A percentile compares a stretch with the other conserved stretches of the same genome.
These are phyloP conservation scores for Choreutis nemorana DNA, from an alignment of 2,888 invertebrate species.

Conservation along the genomic window DNA sequence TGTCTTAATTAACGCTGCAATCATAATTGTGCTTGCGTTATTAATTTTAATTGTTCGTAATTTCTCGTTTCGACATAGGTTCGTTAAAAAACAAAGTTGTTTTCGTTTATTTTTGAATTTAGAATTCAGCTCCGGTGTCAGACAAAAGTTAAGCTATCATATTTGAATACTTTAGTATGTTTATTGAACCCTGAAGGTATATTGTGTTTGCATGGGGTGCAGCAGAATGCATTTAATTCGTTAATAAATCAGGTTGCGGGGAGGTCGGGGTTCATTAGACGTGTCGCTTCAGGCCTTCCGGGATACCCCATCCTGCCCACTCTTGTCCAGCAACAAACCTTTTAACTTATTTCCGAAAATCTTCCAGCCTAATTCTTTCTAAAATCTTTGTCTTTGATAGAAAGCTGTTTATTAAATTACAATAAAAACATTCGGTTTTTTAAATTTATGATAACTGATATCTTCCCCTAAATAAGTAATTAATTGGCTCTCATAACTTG, in stretches of 20 bases:
- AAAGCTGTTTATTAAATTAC: background rate
- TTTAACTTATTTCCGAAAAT: conserved; percentile 12
- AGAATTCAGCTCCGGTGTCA: too few species aligned
- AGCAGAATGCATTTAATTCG: conserved; percentile 64
- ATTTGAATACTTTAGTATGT: too few species aligned
- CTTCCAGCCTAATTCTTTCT: conserved; percentile 20
- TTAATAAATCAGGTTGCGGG: conserved; percentile 63
- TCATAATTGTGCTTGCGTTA: too few species aligned
- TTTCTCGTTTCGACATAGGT: too few species aligned
- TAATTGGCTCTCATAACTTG: conserved; percentile 59
- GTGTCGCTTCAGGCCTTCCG: conserved; percentile 59
- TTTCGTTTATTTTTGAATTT: too few species aligned
- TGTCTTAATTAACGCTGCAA: too few species aligned
- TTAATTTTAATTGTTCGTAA: too few species aligned
- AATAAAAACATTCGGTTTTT: conserved; percentile 12
- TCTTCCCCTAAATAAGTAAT: conserved; percentile 54
- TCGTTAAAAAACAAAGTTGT: too few species aligned
- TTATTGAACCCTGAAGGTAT: conserved; percentile 5
- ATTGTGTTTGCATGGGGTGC: conserved; percentile 35
- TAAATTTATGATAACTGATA: conserved; percentile 25
- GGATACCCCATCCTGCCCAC: conserved; percentile 31
- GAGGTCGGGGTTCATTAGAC: conserved; percentile 60
- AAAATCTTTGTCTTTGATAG: background rate
- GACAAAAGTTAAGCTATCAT: too few species aligned
- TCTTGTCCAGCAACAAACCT: conserved; percentile 15